Percentiles rank a stretch among this genome's conserved stretches.
Conservation (phyloP, 30 jellyfish, hydroid and myxozoan species). For the Aurelia aurita region DNA sequence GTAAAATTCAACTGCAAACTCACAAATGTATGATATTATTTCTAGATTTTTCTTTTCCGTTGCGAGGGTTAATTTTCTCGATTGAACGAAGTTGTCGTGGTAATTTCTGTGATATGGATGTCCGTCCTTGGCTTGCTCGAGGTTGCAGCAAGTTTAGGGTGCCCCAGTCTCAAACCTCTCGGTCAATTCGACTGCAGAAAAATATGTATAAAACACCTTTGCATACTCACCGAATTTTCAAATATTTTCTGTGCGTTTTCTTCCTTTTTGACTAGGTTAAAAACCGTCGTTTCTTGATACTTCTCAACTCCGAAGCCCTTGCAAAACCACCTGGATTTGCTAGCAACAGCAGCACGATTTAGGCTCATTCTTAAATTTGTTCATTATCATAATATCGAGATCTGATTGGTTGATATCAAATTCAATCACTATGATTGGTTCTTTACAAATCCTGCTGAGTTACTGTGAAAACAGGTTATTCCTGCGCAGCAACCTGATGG, state of each 20-base stretch:
- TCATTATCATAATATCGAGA: not conserved
- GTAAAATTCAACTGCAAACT: too few species aligned
- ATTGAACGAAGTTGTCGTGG: too few species aligned
- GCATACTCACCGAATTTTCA: not conserved
- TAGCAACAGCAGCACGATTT: not conserved
- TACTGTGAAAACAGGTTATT: not conserved
- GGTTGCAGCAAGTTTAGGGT: not conserved
- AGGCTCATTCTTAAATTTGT: not conserved
- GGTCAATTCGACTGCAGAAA: not conserved
- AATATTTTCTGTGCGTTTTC: not conserved
- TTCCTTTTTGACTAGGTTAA: not conserved
- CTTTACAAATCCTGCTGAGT: not conserved
- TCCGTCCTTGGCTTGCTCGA: too few species aligned
- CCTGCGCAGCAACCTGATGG: not conserved
- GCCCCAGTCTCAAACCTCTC: not conserved
- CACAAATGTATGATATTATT: too few species aligned
- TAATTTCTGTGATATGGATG: too few species aligned
- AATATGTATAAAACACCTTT: not conserved
- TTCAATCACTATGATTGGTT: not conserved
- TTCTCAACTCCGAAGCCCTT: too few species aligned
- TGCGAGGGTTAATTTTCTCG: too few species aligned
- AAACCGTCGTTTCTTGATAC: not conserved
- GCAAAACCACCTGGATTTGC: too few species aligned
- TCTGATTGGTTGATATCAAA: conserved; percentile 8
- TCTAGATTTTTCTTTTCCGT: too few species aligned